These are phyloP conservation scores for Chymomyza amoena DNA, from an alignment of 2,888 invertebrate genomes.

Conservation along the genomic window DNA sequence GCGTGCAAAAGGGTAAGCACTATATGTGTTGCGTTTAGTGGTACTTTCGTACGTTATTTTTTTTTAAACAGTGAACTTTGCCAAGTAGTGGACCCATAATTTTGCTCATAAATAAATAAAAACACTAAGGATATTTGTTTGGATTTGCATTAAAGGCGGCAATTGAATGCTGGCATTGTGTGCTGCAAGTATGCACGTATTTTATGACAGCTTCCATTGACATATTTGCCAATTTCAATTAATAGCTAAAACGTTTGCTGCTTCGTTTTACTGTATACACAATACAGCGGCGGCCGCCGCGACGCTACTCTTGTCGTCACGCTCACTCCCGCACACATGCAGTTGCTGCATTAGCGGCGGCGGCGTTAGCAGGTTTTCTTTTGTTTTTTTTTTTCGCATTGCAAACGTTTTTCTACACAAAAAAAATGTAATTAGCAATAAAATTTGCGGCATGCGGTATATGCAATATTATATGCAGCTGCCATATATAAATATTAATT, in stretches of 20 bases:
- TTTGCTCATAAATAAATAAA: neutral
- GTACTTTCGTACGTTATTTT: constrained; percentile 44
- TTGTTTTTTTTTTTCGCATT: constrained; percentile 9
- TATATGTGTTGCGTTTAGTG: constrained; percentile 45
- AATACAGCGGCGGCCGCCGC: neutral
- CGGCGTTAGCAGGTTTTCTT: constrained; percentile 15
- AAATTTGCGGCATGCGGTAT: constrained; percentile 19
- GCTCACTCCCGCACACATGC: constrained; percentile 6
- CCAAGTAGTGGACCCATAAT: neutral
- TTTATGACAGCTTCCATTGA: neutral
- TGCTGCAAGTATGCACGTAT: neutral
- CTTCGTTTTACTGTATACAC: constrained; percentile 10
- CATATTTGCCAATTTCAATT: constrained; percentile 5
- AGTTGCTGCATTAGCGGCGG: constrained; percentile 8
- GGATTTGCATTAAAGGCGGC: neutral
- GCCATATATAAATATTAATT: no score
- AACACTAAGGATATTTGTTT: neutral
- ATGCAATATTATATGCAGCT: constrained; percentile 14
- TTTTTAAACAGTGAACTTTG: constrained; percentile 21
- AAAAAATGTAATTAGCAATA: neutral
- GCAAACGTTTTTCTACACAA: neutral
- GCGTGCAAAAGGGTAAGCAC: constrained; percentile 68
- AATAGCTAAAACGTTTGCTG: constrained; percentile 10
- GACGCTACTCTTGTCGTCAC: constrained; percentile 6
- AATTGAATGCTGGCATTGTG: no score